These are phyloP conservation scores for Xestoiulus laeticollis DNA, from an alignment of 2,888 invertebrate species.

Conservation along the genomic window DNA sequence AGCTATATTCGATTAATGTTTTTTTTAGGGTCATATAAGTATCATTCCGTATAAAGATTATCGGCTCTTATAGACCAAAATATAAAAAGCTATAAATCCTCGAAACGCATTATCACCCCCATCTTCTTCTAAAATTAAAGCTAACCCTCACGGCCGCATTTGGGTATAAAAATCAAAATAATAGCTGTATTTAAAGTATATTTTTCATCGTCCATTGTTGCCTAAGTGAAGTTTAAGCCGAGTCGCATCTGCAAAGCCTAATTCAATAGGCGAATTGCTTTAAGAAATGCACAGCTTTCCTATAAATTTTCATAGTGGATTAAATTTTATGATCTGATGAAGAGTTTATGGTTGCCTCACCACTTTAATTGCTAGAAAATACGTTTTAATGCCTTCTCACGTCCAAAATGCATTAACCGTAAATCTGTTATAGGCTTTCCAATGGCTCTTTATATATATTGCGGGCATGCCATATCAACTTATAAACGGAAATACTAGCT, in stretches of 20 bases:
- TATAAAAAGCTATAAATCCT: background rate
- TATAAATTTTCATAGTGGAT: slow-evolving; percentile 43
- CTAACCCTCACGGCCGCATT: background rate
- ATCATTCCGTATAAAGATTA: background rate
- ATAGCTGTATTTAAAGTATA: background rate
- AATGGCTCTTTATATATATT: background rate
- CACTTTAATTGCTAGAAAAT: slow-evolving; percentile 42
- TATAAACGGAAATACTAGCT: background rate
- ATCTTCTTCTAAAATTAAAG: background rate
- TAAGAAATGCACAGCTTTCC: background rate
- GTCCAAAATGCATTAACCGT: slow-evolving; percentile 24
- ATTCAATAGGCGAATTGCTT: background rate
- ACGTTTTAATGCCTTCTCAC: background rate
- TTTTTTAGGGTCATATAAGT: background rate
- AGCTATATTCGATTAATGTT: background rate
- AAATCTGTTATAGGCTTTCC: background rate
- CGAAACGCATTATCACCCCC: background rate
- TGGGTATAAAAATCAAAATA: background rate
- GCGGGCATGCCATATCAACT: background rate
- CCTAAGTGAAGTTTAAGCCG: background rate
- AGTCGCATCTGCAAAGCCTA: background rate
- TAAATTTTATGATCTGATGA: slow-evolving; percentile 45
- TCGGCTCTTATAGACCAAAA: background rate
- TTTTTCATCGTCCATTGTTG: background rate
- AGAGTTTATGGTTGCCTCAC: background rate